Conservation (phyloP, 1,140 invertebrate genomes). For the Laupala kohalensis region DNA sequence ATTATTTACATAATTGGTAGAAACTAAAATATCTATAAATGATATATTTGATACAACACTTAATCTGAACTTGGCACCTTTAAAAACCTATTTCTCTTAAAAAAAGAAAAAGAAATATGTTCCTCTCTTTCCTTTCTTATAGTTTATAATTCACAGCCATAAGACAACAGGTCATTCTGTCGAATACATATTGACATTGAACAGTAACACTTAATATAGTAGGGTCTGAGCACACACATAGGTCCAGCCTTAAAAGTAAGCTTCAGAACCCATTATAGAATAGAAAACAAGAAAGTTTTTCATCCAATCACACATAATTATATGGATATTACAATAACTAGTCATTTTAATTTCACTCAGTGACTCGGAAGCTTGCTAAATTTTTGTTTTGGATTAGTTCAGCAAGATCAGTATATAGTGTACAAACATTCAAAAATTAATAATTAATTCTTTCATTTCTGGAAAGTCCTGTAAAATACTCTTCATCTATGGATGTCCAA, state of each 20-base stretch:
- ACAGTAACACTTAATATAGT: neutral
- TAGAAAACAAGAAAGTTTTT: neutral
- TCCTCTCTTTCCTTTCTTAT: neutral
- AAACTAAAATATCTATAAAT: neutral
- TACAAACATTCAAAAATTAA: neutral
- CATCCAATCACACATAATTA: neutral
- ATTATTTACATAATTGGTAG: neutral
- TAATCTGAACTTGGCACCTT: neutral
- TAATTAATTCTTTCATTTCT: neutral
- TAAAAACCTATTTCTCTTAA: neutral
- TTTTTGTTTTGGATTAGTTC: neutral
- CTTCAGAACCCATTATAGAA: neutral
- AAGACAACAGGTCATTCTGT: neutral
- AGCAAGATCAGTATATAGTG: neutral
- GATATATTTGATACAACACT: neutral
- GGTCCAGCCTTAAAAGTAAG: neutral
- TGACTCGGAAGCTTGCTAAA: neutral
- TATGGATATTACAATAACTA: neutral
- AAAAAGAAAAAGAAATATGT: neutral
- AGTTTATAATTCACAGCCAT: neutral
- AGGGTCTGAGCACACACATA: neutral
- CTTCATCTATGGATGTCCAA: neutral
- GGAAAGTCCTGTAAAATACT: neutral
- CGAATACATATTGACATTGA: neutral
- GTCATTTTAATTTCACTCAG: neutral